phyloP scores from a whole-genome alignment of 2,113 vertebrate species.

The Melospiza georgiana region DNA sequence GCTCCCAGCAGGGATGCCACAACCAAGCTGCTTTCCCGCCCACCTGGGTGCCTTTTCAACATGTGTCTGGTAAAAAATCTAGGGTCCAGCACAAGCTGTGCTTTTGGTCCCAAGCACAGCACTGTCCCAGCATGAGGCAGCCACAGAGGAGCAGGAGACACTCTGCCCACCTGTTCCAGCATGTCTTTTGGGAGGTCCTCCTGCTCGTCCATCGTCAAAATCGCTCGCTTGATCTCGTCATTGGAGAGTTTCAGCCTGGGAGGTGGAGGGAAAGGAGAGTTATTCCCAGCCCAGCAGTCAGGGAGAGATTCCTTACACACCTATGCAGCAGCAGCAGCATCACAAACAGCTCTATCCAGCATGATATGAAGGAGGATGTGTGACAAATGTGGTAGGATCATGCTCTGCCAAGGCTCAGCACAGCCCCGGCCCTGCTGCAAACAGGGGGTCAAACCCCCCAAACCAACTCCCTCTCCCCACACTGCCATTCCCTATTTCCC shows the following conservation, averaged over 20 bases:
- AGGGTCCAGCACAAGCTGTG: accelerated
- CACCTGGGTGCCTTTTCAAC: background rate
- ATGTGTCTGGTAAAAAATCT: background rate
- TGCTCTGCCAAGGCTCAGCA: background rate
- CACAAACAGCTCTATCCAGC: background rate
- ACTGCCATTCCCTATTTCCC: background rate
- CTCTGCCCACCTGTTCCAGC: constrained; percentile 90
- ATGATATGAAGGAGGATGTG: background rate
- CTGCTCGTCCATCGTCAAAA: constrained; percentile 97
- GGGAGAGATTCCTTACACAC: background rate
- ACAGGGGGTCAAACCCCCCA: accelerated
- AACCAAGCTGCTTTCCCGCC: background rate
- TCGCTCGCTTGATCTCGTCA: constrained; percentile 96
- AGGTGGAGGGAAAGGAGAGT: background rate
- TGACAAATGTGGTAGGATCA: accelerated
- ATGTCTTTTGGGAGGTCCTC: constrained; percentile 99
- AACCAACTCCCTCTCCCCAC: background rate
- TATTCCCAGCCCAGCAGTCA: background rate
- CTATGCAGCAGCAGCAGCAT: background rate
- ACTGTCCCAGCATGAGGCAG: background rate
- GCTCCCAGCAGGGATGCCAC: background rate
- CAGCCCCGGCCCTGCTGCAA: background rate
- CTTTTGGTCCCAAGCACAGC: background rate
- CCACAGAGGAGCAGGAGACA: accelerated
- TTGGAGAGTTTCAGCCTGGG: constrained; percentile 94